Evolutionary conservation across 2,797 vertebrate species (phyloP).

Genomic region (Poecilia gillii): DNA sequence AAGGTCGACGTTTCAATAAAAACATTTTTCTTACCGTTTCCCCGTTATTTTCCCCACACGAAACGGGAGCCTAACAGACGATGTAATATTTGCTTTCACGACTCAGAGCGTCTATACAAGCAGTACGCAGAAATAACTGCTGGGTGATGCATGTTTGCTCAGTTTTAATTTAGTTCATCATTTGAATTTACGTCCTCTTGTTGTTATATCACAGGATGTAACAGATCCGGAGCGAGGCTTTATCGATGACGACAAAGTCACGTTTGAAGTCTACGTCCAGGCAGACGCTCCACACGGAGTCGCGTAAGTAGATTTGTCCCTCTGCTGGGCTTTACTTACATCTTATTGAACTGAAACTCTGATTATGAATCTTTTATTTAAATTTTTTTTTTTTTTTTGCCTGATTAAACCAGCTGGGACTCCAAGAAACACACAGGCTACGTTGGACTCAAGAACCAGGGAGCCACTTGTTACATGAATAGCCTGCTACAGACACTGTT

Average conservation of each 20-base stretch:
- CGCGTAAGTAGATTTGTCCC: conserved; percentile 85
- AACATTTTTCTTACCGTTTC: neutral
- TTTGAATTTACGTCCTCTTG: neutral
- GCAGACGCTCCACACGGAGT: conserved; percentile 98
- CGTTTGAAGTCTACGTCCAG: conserved; percentile 98
- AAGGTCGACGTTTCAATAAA: neutral
- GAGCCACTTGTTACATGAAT: conserved; percentile 99
- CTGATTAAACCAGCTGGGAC: conserved; percentile 89
- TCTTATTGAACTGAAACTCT: neutral
- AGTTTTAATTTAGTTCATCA: neutral
- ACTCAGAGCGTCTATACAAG: neutral
- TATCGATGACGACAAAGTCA: conserved; percentile 97
- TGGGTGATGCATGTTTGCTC: neutral
- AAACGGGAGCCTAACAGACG: neutral
- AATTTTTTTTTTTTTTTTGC: neutral
- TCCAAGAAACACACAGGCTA: conserved; percentile 99
- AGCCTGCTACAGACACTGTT: conserved; percentile 98
- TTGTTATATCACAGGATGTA: conserved; percentile 87
- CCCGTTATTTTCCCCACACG: neutral
- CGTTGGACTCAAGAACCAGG: conserved; percentile 98
- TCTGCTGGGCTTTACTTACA: neutral
- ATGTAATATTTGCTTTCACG: neutral
- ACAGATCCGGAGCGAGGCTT: conserved; percentile 98
- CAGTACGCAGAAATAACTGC: neutral
- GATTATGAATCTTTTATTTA: neutral